Conservation (phyloP, 2,888 invertebrate genomes). For the Antheraea assamensis region DNA sequence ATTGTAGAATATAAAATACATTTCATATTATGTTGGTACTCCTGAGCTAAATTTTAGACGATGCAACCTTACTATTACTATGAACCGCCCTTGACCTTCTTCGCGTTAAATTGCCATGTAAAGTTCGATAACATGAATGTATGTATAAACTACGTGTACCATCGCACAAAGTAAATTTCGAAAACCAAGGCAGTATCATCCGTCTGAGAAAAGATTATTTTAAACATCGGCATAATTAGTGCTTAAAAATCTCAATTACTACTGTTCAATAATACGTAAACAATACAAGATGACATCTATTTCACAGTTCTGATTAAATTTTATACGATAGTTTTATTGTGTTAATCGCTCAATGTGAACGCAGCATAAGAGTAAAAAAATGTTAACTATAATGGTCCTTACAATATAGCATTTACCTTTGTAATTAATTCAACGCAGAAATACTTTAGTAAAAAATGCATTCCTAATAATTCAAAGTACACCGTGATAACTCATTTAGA, state of each 20-base stretch:
- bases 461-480: not conserved
- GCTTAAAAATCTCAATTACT: no score
- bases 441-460: not conserved
- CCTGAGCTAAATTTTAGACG: not conserved
- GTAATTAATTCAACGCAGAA: not conserved
- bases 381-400: not conserved
- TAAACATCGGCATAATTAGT: not conserved
- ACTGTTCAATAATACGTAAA: not conserved
- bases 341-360: not conserved
- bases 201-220: not conserved
- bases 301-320: not conserved
- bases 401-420: not conserved
- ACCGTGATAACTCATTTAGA: not conserved
- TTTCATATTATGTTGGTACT: not conserved
- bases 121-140: no score
- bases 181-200: not conserved
- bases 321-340: not conserved
- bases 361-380: not conserved
- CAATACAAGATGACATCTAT: not conserved
- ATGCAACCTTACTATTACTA: not conserved
- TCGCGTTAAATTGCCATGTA: no score
- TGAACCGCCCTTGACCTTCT: no score
- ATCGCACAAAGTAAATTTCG: no score
- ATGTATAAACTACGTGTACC: no score
- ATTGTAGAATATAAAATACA: constrained; percentile 5